These are phyloP conservation scores for Myrmophylax atrothorax DNA, from an alignment of 2,113 vertebrate species.

Conservation along the genomic window DNA sequence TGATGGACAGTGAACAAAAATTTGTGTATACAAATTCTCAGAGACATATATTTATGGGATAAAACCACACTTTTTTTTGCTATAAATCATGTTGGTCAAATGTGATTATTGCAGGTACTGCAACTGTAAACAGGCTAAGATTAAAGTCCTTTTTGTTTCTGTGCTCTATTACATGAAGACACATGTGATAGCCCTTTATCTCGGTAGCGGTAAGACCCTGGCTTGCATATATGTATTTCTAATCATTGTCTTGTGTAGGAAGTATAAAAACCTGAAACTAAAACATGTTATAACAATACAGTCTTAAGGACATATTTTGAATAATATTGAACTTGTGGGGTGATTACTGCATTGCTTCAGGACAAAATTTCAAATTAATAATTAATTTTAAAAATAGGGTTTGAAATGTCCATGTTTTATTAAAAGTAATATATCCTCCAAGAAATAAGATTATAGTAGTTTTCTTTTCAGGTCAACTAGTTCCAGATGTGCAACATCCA, in stretches of 20 bases:
- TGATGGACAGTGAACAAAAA: neutral
- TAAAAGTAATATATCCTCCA: neutral
- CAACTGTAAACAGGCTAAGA: neutral
- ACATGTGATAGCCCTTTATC: neutral
- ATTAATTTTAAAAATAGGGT: neutral
- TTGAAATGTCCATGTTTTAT: slow-evolving; percentile 31
- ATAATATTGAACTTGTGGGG: neutral
- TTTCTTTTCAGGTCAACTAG: neutral
- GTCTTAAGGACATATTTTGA: neutral
- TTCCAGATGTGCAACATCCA: neutral
- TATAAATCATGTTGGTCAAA: neutral
- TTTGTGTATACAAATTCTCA: neutral
- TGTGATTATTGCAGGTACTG: neutral
- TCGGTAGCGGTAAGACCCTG: neutral
- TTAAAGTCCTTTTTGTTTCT: neutral
- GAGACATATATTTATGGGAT: neutral
- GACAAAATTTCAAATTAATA: slow-evolving; percentile 30
- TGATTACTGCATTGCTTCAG: neutral
- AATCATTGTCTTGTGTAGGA: neutral
- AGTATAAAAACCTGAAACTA: neutral
- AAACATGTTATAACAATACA: neutral
- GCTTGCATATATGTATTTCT: neutral
- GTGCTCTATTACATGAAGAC: neutral
- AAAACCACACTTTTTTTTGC: neutral
- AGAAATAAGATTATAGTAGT: neutral